Evolutionary conservation across 2,888 invertebrate genomes (phyloP).

Genomic region (Lysandra bellargus): DNA sequence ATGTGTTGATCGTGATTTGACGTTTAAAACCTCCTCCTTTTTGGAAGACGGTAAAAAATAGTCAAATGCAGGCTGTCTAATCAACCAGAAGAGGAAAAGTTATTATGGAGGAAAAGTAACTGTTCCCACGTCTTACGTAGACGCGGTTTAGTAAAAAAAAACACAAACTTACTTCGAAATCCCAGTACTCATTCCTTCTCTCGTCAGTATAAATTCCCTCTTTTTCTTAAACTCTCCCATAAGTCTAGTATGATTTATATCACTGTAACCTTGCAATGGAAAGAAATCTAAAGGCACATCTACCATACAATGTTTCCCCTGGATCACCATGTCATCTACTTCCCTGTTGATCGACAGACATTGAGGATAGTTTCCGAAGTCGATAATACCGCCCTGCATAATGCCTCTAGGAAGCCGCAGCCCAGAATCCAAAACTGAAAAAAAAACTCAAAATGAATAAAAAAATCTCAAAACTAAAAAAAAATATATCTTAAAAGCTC

Average conservation of each 20-base stretch:
- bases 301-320: conserved; percentile 63
- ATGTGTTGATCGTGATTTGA: no score
- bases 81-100: no score
- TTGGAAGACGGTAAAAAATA: no score
- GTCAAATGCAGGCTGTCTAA: no score
- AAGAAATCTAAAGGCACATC: conserved; percentile 46
- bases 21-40: no score
- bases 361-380: conserved; percentile 58
- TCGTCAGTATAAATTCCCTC: not conserved
- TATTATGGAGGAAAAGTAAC: no score
- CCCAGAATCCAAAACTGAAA: conserved; percentile 59
- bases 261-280: not conserved
- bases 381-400: conserved; percentile 50
- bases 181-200: conserved; percentile 7
- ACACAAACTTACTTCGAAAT: not conserved
- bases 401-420: conserved; percentile 57
- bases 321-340: conserved; percentile 47
- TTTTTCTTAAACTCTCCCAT: not conserved
- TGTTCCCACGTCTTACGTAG: no score
- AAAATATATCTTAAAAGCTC: not conserved
- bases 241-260: no score
- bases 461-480: not conserved
- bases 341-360: conserved; percentile 53
- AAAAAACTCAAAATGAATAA: not conserved
- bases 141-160: no score